Evolutionary conservation across 2,113 vertebrate genomes (phyloP).

Genomic region (Bubo bubo): DNA sequence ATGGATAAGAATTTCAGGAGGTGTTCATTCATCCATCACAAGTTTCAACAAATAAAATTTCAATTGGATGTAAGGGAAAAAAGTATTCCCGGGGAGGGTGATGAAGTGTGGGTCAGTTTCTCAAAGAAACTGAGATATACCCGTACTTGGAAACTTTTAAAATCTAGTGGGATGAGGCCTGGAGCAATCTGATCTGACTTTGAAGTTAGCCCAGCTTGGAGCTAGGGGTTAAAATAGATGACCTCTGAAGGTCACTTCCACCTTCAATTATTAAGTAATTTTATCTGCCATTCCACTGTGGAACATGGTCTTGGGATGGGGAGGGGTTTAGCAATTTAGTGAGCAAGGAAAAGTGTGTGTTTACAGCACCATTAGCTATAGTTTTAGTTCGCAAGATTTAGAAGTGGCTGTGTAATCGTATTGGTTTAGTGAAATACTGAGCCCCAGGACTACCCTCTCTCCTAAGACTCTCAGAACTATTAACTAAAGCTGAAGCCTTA

Average conservation of each 20-base stretch:
- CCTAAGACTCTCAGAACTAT: background rate
- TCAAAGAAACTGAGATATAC: background rate
- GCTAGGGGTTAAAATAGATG: constrained; percentile 28
- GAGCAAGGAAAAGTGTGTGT: background rate
- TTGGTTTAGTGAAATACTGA: background rate
- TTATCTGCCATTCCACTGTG: background rate
- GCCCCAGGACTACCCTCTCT: background rate
- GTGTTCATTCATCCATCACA: background rate
- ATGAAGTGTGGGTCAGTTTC: background rate
- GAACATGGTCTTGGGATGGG: accelerated
- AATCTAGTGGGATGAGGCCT: background rate
- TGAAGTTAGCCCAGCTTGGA: background rate
- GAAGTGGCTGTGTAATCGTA: background rate
- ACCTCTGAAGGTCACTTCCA: background rate
- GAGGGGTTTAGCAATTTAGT: background rate
- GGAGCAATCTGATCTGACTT: background rate
- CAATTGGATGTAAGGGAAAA: background rate
- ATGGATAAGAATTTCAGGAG: background rate
- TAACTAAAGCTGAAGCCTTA: background rate
- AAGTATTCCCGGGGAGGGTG: background rate
- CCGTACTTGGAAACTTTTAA: background rate
- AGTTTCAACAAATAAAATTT: background rate
- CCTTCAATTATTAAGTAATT: background rate
- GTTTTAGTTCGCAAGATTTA: background rate
- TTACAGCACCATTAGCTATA: background rate